These are phyloP conservation scores for Drosophila nigrodunni DNA, from an alignment of 1,140 invertebrate genomes.

Conservation along the genomic window DNA sequence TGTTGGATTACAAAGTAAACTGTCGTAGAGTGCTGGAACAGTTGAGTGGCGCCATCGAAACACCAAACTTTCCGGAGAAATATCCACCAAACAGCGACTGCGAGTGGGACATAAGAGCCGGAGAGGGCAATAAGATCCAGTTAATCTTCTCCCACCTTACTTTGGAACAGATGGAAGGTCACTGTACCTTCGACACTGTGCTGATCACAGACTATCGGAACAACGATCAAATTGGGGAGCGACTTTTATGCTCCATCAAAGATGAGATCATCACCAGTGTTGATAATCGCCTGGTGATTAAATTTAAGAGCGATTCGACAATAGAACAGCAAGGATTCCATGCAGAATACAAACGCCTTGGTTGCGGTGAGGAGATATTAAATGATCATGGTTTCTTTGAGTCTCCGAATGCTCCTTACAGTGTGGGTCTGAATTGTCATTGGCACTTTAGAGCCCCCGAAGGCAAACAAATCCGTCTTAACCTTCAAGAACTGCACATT, in stretches of 20 bases:
- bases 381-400: conserved; percentile 45
- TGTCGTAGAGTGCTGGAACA: conserved; percentile 86
- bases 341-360: conserved; percentile 85
- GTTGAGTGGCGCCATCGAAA: conserved; percentile 86
- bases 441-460: conserved; percentile 90
- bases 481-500: conserved; percentile 87
- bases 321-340: conserved; percentile 82
- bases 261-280: conserved; percentile 42
- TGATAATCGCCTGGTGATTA: conserved; percentile 68
- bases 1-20: conserved; percentile 58
- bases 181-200: conserved; percentile 87
- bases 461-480: conserved; percentile 86
- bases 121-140: conserved; percentile 89
- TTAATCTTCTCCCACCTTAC: conserved; percentile 91
- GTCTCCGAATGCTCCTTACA: conserved; percentile 86
- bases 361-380: conserved; percentile 73
- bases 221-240: conserved; percentile 53
- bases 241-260: conserved; percentile 85
- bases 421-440: conserved; percentile 88
- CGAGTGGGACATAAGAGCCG: conserved; percentile 90
- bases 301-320: conserved; percentile 86
- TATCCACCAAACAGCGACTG: conserved; percentile 88
- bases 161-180: conserved; percentile 84
- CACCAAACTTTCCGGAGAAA: conserved; percentile 89
- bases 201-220: conserved; percentile 84